Conservation (phyloP, 1,140 invertebrate genomes). For the Drosophila grimshawi region DNA sequence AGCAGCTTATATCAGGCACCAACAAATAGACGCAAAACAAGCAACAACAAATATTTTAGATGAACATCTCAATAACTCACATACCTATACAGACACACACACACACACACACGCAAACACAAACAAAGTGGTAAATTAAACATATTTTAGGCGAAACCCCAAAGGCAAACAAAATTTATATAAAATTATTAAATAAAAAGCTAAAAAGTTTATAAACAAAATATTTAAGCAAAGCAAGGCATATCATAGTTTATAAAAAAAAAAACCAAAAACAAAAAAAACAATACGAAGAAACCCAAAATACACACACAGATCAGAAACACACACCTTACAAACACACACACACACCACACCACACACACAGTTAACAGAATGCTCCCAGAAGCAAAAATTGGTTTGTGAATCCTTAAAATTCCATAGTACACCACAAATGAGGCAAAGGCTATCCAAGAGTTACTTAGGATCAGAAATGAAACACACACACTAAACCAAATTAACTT, state of each 20-base stretch:
- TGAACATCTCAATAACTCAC: constrained; percentile 31
- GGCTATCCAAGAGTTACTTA: constrained; percentile 6
- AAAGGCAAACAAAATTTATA: constrained; percentile 51
- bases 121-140: constrained; percentile 46
- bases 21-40: constrained; percentile 41
- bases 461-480: neutral
- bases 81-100: constrained; percentile 36
- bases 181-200: constrained; percentile 51
- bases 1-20: constrained; percentile 75
- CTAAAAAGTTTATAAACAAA: constrained; percentile 57
- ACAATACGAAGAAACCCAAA: constrained; percentile 25
- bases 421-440: constrained; percentile 4
- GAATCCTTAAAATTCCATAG: constrained; percentile 28
- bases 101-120: constrained; percentile 21
- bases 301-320: constrained; percentile 12
- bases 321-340: constrained; percentile 21
- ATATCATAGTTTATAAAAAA: constrained; percentile 81
- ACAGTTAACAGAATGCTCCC: constrained; percentile 6
- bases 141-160: constrained; percentile 72
- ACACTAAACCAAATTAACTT: neutral
- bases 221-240: constrained; percentile 82
- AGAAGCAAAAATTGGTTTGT: constrained; percentile 4
- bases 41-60: constrained; percentile 72
- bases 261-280: constrained; percentile 35
- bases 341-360: constrained; percentile 5